These are phyloP conservation scores for Prunella strophiata DNA, from an alignment of 2,797 vertebrate genomes.

Conservation along the genomic window DNA sequence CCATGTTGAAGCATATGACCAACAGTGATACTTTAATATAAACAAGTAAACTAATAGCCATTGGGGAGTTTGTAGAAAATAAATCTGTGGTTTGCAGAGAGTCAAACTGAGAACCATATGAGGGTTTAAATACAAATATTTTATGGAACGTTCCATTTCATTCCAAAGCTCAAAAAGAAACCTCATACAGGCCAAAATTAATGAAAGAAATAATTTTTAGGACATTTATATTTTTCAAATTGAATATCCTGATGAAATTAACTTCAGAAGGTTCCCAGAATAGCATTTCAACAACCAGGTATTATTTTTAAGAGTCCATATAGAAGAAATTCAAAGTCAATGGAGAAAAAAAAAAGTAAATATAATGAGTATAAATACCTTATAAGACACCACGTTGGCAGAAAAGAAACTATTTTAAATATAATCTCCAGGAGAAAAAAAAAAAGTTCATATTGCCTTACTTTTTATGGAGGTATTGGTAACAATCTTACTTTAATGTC, in stretches of 20 bases:
- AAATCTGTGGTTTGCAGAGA: not conserved
- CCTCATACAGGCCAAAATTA: not conserved
- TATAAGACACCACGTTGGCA: not conserved
- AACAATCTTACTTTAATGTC: slow-evolving; percentile 27
- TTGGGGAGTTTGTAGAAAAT: not conserved
- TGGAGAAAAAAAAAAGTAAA: not conserved
- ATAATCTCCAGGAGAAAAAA: not conserved
- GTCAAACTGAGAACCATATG: not conserved
- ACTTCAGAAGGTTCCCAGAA: not conserved
- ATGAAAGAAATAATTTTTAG: not conserved
- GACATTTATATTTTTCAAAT: not conserved
- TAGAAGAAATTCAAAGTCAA: not conserved
- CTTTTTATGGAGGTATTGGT: slow-evolving; percentile 8
- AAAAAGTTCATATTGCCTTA: not conserved
- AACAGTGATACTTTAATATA: not conserved
- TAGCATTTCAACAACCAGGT: not conserved
- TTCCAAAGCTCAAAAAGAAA: not conserved
- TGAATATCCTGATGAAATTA: not conserved
- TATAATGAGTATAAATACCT: not conserved
- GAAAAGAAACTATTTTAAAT: not conserved
- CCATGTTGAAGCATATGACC: not conserved
- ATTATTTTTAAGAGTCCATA: not conserved
- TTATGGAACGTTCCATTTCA: not conserved
- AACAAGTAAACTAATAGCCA: not conserved
- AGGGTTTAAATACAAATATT: not conserved